phyloP scores from a whole-genome alignment of 2,888 invertebrate species.

The Caenorhabditis sp. region DNA sequence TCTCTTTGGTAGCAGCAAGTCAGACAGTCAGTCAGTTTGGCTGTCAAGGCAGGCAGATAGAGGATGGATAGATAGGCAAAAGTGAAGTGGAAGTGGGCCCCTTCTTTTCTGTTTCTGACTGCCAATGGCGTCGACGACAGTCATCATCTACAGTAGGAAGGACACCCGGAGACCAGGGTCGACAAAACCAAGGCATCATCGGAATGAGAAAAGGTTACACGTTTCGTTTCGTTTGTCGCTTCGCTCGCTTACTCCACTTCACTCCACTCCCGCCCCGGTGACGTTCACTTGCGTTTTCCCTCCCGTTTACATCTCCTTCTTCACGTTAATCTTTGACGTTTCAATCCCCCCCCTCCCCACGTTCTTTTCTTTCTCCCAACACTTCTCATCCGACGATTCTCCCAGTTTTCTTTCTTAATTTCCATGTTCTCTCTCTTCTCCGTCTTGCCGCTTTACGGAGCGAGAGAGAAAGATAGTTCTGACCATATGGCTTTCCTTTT shows the following conservation, averaged over 20 bases:
- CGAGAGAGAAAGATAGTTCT: not conserved
- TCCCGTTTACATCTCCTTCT: constrained; percentile 28
- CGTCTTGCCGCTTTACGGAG: not conserved
- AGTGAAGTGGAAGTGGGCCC: constrained; percentile 40
- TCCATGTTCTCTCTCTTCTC: constrained; percentile 37
- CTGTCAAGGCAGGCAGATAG: constrained; percentile 14
- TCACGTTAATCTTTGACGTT: constrained; percentile 63
- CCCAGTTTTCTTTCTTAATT: constrained; percentile 40
- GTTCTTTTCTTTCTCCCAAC: no score
- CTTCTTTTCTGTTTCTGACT: no score
- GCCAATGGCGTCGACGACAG: constrained; percentile 14
- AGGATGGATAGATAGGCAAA: constrained; percentile 33
- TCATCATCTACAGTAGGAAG: constrained; percentile 43
- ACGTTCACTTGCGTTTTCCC: constrained; percentile 34
- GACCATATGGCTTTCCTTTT: not conserved
- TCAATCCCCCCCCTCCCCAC: constrained; percentile 57
- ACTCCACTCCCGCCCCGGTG: constrained; percentile 27
- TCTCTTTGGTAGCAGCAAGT: not conserved
- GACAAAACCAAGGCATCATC: constrained; percentile 31
- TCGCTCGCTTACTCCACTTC: constrained; percentile 12
- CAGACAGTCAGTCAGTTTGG: no score
- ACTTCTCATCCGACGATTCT: no score
- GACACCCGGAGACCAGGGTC: constrained; percentile 24
- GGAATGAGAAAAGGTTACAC: constrained; percentile 53
- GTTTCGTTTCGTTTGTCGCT: no score